Percentiles rank a stretch among this genome's conserved stretches.
Evolutionary conservation across 1,140 invertebrate species (phyloP).

Genomic region (Mercenaria mercenaria): DNA sequence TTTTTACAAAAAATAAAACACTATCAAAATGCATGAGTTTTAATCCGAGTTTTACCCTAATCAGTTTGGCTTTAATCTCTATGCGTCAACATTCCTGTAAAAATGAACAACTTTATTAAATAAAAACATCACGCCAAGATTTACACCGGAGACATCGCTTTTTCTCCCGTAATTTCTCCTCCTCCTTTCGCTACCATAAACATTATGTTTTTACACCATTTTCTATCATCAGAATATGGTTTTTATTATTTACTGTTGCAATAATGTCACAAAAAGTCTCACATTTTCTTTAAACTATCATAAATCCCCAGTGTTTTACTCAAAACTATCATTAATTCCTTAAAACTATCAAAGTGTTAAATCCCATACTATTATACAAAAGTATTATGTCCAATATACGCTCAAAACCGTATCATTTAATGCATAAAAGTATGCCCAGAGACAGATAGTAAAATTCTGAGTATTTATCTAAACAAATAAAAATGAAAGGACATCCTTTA

Average conservation of each 20-base stretch:
- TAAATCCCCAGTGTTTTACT: background rate
- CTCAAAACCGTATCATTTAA: background rate
- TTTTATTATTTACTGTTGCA: too few species aligned
- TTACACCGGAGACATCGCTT: background rate
- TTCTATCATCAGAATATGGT: too few species aligned
- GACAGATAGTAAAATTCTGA: background rate
- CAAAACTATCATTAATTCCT: background rate
- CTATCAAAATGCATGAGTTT: too few species aligned
- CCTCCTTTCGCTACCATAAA: background rate
- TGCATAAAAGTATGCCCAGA: background rate
- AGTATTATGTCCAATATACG: too few species aligned
- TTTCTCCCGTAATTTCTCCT: background rate
- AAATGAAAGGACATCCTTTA: background rate
- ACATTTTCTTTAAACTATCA: background rate
- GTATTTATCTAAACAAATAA: constrained; percentile 21
- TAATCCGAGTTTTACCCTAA: background rate
- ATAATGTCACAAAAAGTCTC: too few species aligned
- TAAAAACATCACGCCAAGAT: background rate
- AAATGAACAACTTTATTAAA: background rate
- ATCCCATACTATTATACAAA: background rate
- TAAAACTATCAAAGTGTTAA: constrained; percentile 30
- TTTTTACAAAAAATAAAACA: too few species aligned
- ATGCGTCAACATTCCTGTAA: background rate
- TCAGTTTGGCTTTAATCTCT: background rate
- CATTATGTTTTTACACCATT: too few species aligned